Percentiles rank a stretch among this genome's conserved stretches.
These are phyloP conservation scores for Acanthis flammea DNA, from an alignment of 2,797 vertebrate genomes.

Conservation along the genomic window DNA sequence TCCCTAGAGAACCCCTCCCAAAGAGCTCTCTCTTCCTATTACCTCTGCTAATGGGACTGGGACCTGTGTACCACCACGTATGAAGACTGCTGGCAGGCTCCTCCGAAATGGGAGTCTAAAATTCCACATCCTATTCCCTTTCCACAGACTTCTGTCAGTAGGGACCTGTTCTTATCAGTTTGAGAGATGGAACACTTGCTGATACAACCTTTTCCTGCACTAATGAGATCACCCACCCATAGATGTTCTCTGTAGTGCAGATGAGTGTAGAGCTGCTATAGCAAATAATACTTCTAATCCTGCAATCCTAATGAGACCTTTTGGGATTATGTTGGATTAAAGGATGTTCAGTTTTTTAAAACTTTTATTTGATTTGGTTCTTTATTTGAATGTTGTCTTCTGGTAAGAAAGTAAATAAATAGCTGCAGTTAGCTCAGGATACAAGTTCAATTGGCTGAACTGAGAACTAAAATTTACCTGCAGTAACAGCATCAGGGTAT, in stretches of 20 bases:
- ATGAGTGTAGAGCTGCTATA: neutral
- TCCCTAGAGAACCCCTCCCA: neutral
- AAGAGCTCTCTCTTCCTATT: neutral
- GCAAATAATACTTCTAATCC: neutral
- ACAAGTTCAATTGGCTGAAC: neutral
- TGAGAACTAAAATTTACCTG: neutral
- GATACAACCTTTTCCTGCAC: neutral
- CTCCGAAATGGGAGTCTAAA: neutral
- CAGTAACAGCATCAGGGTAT: neutral
- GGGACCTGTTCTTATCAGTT: neutral
- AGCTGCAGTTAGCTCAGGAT: neutral
- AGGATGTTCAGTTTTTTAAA: rapidly evolving
- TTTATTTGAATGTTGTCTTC: neutral
- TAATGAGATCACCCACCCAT: neutral
- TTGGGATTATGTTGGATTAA: neutral
- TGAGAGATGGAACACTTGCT: neutral
- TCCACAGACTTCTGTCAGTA: neutral
- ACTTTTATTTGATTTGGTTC: neutral
- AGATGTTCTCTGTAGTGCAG: neutral
- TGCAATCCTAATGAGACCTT: neutral
- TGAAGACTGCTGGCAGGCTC: neutral
- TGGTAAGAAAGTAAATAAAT: neutral
- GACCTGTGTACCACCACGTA: neutral
- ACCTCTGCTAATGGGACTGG: neutral
- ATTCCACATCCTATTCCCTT: neutral